Evolutionary conservation across 2,113 vertebrate species (phyloP), one percentile per base, ranked within the genome.

Genomic region (Ictalurus furcatus): DNA sequence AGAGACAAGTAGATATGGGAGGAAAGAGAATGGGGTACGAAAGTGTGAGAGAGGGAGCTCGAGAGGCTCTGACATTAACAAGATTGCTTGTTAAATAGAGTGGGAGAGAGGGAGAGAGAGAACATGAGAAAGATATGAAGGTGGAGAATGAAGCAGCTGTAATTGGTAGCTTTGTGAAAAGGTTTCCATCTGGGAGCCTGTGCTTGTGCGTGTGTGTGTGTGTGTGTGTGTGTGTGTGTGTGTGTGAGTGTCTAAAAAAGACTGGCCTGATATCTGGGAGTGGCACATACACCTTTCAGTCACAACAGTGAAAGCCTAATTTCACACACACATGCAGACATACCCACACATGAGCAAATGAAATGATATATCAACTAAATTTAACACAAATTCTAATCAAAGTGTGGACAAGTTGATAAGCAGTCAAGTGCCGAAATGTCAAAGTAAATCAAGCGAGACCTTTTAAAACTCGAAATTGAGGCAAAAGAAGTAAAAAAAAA

Each of bases 131-230:
- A 90, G 89, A 90, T 84, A 87, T 88, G 90, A 90, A 89, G 92
- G 93, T 89, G 86, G 92, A 91, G 92, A 93, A 93, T 93, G 92
- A 94, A 94, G 93, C 91, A 88, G 93, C 94, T 94, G 94, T 96
- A 96, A 96, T 96, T 96, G 95, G 95, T 91, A 93, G 94, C 90
- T 90, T 95, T 94, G 95, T 94, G 91, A 95, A 95, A 96, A 93
- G 93, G 92, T 95, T 95, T 95, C 94, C 93, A 93, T 92, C 92
- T 92, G 84, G 89, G 25, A 87, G 59, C 73, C 92, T 82, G 91
- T 92, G 88, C 89, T 91, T 58, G 89, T 82, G 87, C 44, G 63
- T 67, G 73, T 83, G 17, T 71, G 76, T 84, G 61, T 73, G 63
- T 48, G 79, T 59, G 82, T 85, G 82, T 89, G 85, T 85, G 65